Evolutionary conservation across 2,888 invertebrate genomes (phyloP).

Genomic region (Eristalis pertinax): DNA sequence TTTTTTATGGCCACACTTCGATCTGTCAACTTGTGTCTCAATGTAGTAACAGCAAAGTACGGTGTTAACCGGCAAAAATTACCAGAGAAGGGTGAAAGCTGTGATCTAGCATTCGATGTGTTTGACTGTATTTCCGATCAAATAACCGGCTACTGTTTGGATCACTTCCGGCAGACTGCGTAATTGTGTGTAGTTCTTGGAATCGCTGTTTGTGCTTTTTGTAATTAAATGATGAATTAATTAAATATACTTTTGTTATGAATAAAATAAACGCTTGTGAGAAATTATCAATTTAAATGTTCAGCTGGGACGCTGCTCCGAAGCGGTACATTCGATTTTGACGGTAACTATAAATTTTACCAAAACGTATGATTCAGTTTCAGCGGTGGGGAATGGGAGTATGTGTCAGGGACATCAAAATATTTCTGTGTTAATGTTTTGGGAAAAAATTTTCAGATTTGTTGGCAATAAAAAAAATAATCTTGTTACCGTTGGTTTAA

Average conservation of each 20-base stretch:
- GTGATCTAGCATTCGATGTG: conserved; percentile 89
- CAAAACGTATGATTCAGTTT: too few species aligned
- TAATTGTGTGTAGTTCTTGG: not conserved
- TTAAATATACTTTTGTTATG: not conserved
- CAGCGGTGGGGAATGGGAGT: too few species aligned
- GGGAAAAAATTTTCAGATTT: too few species aligned
- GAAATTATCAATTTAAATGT: too few species aligned
- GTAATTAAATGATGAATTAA: not conserved
- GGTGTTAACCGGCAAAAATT: conserved; percentile 77
- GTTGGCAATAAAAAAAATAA: too few species aligned
- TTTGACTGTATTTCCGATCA: conserved; percentile 91
- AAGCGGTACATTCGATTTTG: too few species aligned
- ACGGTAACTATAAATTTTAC: too few species aligned
- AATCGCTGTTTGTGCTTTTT: not conserved
- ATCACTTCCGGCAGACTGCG: conserved; percentile 74
- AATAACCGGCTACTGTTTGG: conserved; percentile 88
- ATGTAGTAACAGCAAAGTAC: conserved; percentile 78
- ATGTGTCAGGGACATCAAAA: too few species aligned
- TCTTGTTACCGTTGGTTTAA: too few species aligned
- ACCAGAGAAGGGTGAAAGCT: conserved; percentile 86
- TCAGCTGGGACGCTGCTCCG: too few species aligned
- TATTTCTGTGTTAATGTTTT: too few species aligned
- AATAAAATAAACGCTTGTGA: too few species aligned
- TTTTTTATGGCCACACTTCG: conserved; percentile 89
- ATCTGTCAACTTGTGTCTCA: conserved; percentile 87